Evolutionary conservation across 2,113 vertebrate species (phyloP), one percentile per base, ranked within the genome.

Genomic region (Oncorhynchus nerka): DNA sequence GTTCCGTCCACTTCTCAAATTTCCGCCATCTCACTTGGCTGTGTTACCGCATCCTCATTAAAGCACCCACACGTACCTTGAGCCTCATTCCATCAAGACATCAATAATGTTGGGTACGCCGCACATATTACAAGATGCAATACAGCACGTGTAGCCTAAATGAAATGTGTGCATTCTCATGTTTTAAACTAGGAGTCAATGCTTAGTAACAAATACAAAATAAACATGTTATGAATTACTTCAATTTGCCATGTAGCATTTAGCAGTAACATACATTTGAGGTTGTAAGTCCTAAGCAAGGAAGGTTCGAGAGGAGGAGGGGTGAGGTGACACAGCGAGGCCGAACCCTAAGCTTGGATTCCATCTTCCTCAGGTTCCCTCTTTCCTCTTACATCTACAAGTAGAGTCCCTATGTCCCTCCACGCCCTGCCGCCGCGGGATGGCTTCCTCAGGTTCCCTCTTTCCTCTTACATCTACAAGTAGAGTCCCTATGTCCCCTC

Each of bases 1-100:
- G 71, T 79, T 87, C 83, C 78, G 55, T 74, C 69, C 24, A 15
- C 16, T 19, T 82, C 70, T 87, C 84, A 5, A 2, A 16, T 89
- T 83, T 71, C 87, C 64, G 74, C 74, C 82, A 20, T 83, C 13
- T 19, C 82, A 49, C 61, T 32, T 49, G 26, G 13, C 8, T 74
- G 39, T 30, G 59, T 64, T 19, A n/a, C 32, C 12, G 24, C 13
- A 30, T 15, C 65, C 65, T 28, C 26, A 67, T 67, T 16, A 67
- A 28, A 67, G 28, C 28, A 30, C 32, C 67, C 66, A 39, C 32
- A 39, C 32, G 16, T 5, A 61, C 74, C 70, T 61, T 61, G 2
- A 24, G 70, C 32, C 61, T 28, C 30, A 7, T 68, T 28, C 66
- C 30, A 22, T 62, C 59, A 22, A 24, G 22, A 62, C n/a, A 22